These are phyloP conservation scores for Phaenicophaeus curvirostris DNA, from an alignment of 2,797 vertebrate genomes.

Conservation along the genomic window DNA sequence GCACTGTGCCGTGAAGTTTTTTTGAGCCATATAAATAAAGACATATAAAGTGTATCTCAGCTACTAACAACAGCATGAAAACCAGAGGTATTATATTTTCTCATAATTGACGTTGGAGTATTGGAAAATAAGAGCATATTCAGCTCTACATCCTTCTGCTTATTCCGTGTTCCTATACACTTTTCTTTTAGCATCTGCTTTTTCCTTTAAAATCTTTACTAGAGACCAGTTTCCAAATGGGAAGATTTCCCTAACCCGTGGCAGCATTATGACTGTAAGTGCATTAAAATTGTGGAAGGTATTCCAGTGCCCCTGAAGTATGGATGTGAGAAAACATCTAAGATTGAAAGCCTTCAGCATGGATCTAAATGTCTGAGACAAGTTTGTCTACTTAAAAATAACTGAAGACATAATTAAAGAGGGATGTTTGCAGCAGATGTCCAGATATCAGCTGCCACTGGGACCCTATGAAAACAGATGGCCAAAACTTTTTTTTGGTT, in stretches of 20 bases:
- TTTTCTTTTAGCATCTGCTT: background rate
- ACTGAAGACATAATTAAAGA: constrained; percentile 34
- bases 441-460: background rate
- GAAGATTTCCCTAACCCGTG: background rate
- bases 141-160: background rate
- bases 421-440: constrained; percentile 27
- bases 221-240: background rate
- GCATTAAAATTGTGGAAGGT: background rate
- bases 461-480: background rate
- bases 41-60: no score
- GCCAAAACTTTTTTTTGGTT: background rate
- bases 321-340: background rate
- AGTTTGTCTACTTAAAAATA: constrained; percentile 53
- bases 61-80: background rate
- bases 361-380: constrained; percentile 14
- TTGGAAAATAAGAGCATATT: background rate
- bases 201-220: background rate
- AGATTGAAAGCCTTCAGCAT: background rate
- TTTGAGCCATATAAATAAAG: no score
- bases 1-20: no score
- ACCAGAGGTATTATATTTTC: background rate
- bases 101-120: background rate
- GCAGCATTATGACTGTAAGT: background rate
- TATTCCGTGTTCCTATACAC: background rate
- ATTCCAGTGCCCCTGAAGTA: background rate